Conservation (phyloP, 1,140 invertebrate species). For the Drosophila eugracilis region DNA sequence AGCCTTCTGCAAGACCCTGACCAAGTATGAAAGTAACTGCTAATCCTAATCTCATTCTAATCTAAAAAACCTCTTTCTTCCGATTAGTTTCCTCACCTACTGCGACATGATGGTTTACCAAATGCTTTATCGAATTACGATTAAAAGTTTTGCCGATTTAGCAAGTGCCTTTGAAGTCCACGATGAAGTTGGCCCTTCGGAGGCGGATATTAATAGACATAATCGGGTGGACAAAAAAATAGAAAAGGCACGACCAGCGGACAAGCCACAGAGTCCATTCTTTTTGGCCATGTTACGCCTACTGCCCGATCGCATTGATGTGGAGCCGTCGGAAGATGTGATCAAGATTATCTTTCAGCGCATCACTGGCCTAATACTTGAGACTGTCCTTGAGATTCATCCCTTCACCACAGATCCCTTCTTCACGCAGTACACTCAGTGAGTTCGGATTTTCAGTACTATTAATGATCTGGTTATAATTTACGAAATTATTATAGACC, state of each 20-base stretch:
- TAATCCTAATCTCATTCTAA: neutral
- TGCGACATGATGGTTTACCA: constrained; percentile 72
- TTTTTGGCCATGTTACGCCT: constrained; percentile 75
- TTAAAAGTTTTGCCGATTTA: constrained; percentile 65
- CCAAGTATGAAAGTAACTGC: constrained; percentile 86
- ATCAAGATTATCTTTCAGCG: constrained; percentile 77
- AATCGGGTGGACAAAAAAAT: constrained; percentile 47
- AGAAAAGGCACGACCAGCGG: constrained; percentile 54
- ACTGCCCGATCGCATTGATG: constrained; percentile 77
- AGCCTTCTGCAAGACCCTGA: constrained; percentile 89
- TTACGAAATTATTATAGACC: constrained; percentile 84
- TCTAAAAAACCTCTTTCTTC: too few species aligned
- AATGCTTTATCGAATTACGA: constrained; percentile 69
- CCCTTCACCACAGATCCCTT: constrained; percentile 72
- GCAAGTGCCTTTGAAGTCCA: constrained; percentile 59
- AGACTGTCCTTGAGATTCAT: constrained; percentile 76
- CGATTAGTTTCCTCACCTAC: constrained; percentile 61
- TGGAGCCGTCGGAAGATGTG: constrained; percentile 84
- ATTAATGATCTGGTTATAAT: too few species aligned
- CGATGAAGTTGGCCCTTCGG: constrained; percentile 55
- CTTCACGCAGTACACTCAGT: constrained; percentile 78
- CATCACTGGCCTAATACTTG: constrained; percentile 83
- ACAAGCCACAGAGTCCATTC: constrained; percentile 72
- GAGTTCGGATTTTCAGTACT: too few species aligned
- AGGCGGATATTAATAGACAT: constrained; percentile 45